phyloP scores from a whole-genome alignment of 2,113 vertebrate genomes.

The Echinops telfairi region DNA sequence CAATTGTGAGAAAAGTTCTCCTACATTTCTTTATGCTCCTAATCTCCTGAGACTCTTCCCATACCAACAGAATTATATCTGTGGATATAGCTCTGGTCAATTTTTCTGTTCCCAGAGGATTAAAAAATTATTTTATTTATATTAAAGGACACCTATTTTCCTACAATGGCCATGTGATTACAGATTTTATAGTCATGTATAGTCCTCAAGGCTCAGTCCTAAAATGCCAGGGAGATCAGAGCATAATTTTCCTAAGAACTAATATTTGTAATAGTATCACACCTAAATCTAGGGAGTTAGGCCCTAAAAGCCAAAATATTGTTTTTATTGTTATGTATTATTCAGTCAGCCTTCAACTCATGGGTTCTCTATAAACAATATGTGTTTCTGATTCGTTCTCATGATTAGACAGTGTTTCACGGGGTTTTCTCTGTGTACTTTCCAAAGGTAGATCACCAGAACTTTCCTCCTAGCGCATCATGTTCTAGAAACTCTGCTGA shows the following conservation, averaged over 20 bases:
- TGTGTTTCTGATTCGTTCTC: neutral
- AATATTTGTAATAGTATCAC: neutral
- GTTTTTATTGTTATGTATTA: no score
- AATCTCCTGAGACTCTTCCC: neutral
- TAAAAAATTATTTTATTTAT: neutral
- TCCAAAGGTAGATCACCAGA: neutral
- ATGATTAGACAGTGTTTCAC: neutral
- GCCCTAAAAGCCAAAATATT: neutral
- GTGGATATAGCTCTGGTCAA: neutral
- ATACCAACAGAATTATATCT: neutral
- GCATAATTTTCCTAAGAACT: neutral
- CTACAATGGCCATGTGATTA: neutral
- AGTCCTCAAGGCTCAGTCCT: neutral
- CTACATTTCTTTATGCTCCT: neutral
- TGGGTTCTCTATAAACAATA: no score
- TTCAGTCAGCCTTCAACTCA: no score
- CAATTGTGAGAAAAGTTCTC: neutral
- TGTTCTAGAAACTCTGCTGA: neutral
- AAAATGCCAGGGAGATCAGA: neutral
- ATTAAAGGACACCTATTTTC: no score
- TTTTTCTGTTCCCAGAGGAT: neutral
- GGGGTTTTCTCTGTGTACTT: neutral
- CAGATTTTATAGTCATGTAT: no score
- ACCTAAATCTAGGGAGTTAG: neutral
- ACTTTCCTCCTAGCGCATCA: neutral